Evolutionary conservation across 2,113 vertebrate species (phyloP).

Genomic region (Menura novaehollandiae): DNA sequence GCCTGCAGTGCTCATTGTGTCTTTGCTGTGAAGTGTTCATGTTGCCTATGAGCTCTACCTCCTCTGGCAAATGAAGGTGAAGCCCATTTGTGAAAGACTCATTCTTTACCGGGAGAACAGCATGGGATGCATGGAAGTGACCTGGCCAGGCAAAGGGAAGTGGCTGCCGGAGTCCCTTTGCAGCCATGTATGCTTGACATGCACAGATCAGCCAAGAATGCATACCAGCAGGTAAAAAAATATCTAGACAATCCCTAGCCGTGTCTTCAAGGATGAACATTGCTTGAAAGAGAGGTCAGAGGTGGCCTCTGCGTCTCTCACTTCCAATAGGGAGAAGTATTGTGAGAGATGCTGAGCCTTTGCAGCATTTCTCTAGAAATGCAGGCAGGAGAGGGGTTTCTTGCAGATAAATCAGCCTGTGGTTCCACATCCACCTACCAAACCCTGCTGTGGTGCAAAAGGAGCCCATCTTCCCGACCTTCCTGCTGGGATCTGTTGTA

Average conservation of each 20-base stretch:
- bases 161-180: not conserved
- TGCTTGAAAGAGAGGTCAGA: not conserved
- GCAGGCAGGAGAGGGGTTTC: not conserved
- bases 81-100: not conserved
- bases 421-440: not conserved
- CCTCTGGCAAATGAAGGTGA: not conserved
- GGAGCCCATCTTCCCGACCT: not conserved
- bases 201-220: not conserved
- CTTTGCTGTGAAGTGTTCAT: not conserved
- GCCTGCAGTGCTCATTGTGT: not conserved
- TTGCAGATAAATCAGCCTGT: not conserved
- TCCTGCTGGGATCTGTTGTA: not conserved
- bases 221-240: not conserved
- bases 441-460: not conserved
- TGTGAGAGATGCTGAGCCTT: not conserved
- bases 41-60: not conserved
- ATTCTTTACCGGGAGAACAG: not conserved
- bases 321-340: not conserved
- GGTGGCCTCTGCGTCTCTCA: not conserved
- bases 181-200: not conserved
- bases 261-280: not conserved
- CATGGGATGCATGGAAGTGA: not conserved
- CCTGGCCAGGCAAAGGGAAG: not conserved
- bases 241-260: not conserved
- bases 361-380: not conserved